Evolutionary conservation across 1,140 invertebrate species (phyloP).

Genomic region (Aphis gossypii): DNA sequence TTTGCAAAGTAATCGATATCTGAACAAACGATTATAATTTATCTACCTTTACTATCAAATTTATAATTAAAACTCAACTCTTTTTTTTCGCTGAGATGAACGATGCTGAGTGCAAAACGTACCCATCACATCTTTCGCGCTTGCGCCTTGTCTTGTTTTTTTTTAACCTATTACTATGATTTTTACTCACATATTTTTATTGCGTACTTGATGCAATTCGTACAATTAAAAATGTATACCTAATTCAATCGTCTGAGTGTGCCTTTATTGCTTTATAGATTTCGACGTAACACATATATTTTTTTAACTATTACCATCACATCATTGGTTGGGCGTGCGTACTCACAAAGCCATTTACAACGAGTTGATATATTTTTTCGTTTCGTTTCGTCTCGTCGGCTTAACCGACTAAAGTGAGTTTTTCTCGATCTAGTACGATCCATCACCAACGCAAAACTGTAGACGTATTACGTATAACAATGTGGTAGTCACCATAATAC

Average conservation of each 20-base stretch:
- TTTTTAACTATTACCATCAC: neutral
- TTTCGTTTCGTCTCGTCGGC: neutral
- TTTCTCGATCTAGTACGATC: neutral
- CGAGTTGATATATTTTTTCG: neutral
- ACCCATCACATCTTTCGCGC: neutral
- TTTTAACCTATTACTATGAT: neutral
- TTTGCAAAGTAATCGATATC: constrained; percentile 2
- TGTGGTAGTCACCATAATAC: neutral
- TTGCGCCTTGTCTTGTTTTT: neutral
- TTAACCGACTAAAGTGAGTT: neutral
- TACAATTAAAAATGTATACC: neutral
- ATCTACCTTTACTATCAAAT: neutral
- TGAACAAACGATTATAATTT: neutral
- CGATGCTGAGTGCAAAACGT: neutral
- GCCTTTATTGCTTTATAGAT: neutral
- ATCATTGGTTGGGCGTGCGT: neutral
- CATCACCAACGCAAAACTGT: neutral
- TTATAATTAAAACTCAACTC: neutral
- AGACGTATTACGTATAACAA: neutral
- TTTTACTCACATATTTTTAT: neutral
- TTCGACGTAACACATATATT: neutral
- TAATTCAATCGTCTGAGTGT: neutral
- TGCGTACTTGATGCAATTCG: neutral
- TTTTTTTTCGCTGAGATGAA: neutral
- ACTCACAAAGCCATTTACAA: neutral